Evolutionary conservation across 2,113 vertebrate genomes (phyloP).

Genomic region (Tyrannus savana): DNA sequence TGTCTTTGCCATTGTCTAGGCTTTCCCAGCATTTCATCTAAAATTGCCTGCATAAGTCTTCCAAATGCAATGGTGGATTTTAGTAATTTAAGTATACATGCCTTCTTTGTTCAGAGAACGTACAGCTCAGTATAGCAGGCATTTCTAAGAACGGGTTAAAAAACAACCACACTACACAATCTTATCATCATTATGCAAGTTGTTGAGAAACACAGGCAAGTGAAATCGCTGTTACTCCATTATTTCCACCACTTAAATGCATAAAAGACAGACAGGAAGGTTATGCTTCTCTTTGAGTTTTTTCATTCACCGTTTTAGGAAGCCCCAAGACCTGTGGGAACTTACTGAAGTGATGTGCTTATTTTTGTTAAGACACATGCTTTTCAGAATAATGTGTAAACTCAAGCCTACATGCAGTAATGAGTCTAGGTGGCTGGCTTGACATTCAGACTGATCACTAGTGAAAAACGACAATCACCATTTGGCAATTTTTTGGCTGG

Average conservation of each 20-base stretch:
- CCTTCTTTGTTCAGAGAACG: neutral
- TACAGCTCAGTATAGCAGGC: neutral
- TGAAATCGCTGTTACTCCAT: neutral
- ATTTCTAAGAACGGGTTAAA: neutral
- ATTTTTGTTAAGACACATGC: slow-evolving; percentile 5
- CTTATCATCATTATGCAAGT: neutral
- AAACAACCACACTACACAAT: neutral
- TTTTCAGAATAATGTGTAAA: slow-evolving; percentile 15
- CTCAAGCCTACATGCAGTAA: neutral
- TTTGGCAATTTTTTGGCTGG: neutral
- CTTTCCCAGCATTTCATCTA: neutral
- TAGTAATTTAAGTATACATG: neutral
- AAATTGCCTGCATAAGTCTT: neutral
- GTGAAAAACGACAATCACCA: neutral
- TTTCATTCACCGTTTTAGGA: slow-evolving; percentile 25
- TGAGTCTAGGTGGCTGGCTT: neutral
- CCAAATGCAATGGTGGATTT: neutral
- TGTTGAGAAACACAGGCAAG: neutral
- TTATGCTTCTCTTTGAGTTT: slow-evolving; percentile 7
- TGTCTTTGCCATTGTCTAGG: neutral
- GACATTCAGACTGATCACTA: slow-evolving; percentile 4
- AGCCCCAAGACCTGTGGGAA: neutral
- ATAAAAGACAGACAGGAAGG: neutral
- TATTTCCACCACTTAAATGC: neutral
- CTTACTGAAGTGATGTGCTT: neutral